Conservation (phyloP, 2,113 vertebrate species). For the Clarias macrocephalus region DNA sequence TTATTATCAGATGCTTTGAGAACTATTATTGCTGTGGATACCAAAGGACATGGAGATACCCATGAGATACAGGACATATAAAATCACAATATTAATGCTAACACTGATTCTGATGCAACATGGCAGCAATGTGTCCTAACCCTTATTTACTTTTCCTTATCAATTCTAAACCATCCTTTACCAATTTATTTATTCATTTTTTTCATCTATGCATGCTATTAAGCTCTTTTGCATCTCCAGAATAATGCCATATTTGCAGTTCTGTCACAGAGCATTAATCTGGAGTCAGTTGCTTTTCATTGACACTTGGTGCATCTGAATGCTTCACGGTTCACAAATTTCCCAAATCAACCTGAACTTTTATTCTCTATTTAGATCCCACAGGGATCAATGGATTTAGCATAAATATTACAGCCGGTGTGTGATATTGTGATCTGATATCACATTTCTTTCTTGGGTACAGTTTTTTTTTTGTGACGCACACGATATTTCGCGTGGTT, state of each 20-base stretch:
- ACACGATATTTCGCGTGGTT: not conserved
- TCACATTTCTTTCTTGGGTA: not conserved
- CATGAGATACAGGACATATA: not conserved
- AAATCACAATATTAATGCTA: not conserved
- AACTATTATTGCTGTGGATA: not conserved
- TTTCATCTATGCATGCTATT: not conserved
- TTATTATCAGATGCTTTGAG: not conserved
- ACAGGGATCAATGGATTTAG: not conserved
- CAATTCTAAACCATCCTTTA: not conserved
- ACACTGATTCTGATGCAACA: not conserved
- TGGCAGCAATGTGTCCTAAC: not conserved
- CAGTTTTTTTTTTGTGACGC: not conserved
- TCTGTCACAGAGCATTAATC: not conserved
- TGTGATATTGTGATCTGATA: not conserved
- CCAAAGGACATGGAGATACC: not conserved
- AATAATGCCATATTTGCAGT: not conserved
- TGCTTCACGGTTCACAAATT: not conserved
- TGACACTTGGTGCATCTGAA: not conserved
- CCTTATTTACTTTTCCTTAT: not conserved
- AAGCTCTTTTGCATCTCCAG: not conserved
- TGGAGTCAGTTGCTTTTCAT: not conserved
- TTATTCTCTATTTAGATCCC: not conserved
- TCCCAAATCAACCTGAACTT: not conserved
- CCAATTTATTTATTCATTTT: not conserved
- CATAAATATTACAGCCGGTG: not conserved